Percentiles rank a stretch among this genome's conserved stretches.
phyloP scores from a whole-genome alignment of 2,797 vertebrate species.

The Odontamblyopus rebecca region DNA sequence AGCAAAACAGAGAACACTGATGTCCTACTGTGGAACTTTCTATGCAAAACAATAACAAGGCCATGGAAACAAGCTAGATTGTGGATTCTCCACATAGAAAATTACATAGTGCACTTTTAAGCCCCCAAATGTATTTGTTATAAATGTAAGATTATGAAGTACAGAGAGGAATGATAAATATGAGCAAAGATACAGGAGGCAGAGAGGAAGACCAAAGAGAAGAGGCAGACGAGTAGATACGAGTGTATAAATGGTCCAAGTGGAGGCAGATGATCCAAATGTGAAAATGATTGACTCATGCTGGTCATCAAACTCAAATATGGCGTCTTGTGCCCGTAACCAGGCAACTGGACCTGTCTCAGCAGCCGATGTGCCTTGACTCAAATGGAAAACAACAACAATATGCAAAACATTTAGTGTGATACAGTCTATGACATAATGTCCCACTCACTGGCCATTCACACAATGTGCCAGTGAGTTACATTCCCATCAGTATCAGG shows the following conservation, averaged over 20 bases:
- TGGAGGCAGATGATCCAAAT: background rate
- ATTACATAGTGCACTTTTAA: too few relatives aligned
- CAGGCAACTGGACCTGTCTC: constrained; percentile 14
- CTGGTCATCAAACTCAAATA: constrained; percentile 12
- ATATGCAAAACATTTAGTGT: constrained; percentile 59
- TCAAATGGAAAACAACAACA: constrained; percentile 43
- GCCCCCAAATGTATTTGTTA: too few relatives aligned
- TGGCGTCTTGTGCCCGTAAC: constrained; percentile 16
- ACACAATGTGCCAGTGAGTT: constrained; percentile 13
- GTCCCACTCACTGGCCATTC: constrained; percentile 11
- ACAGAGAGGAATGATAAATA: background rate
- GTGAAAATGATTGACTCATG: background rate
- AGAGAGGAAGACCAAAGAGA: background rate
- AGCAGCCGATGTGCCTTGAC: constrained; percentile 71
- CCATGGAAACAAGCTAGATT: too few relatives aligned
- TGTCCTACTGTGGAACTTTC: too few relatives aligned
- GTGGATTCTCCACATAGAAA: too few relatives aligned
- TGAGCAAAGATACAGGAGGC: background rate
- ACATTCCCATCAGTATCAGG: constrained; percentile 1
- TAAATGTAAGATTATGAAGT: background rate
- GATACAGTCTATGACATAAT: constrained; percentile 14
- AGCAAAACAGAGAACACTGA: too few relatives aligned
- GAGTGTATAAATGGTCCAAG: background rate
- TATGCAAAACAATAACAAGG: too few relatives aligned
- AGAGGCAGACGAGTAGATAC: too few relatives aligned